Base-by-base conservation (phyloP, 2,797 vertebrate genomes). In the Eremophila alpestris region DNA sequence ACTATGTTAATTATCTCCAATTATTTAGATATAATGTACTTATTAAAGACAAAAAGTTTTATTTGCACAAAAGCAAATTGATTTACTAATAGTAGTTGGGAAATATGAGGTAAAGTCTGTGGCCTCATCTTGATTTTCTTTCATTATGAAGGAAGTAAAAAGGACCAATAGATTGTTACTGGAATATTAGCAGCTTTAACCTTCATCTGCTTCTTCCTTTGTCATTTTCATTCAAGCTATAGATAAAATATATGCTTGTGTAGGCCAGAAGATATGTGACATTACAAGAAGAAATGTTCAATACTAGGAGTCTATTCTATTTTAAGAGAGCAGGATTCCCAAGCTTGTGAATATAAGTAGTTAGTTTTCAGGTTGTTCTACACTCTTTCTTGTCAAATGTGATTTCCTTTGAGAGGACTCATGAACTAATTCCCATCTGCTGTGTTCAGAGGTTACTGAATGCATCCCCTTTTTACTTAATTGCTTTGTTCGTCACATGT, bases 401-500 rank as follows among this genome's bases (percentile, higher is more conserved):
- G 40, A 89, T 95, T 93, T 93, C 43, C n/a, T 92, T 92, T 90
- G 80, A 90, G 83, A 93, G 71, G 73, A 64, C 64, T 86, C 14
- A 21, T 56, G 24, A 78, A 48, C n/a, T 96, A 96, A 78, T 87
- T 95, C 69, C 74, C 51, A 78, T 87, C 80, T 95, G 80, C 62
- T 81, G 0, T 73, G 20, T 89, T 75, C 69, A 81, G n/a, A 69
- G 24, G 65, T 81, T 81, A 60, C 52, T 41, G 73, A 87, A 83
- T n/a, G 3, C 11, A 77, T 80, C 36, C 40, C 23, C 64, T 93
- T 91, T 94, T 90, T 56, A 56, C 60, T 60, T 92, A 88, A 83
- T 83, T 85, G 34, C 38, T 95, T 94, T 46, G 10, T 84, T 89
- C 0, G 0, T 82, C 67, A 73, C 0, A 0, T 65, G 43, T 48